Evolutionary conservation across 2,888 invertebrate species (phyloP).

Genomic region (Drosophila robusta): DNA sequence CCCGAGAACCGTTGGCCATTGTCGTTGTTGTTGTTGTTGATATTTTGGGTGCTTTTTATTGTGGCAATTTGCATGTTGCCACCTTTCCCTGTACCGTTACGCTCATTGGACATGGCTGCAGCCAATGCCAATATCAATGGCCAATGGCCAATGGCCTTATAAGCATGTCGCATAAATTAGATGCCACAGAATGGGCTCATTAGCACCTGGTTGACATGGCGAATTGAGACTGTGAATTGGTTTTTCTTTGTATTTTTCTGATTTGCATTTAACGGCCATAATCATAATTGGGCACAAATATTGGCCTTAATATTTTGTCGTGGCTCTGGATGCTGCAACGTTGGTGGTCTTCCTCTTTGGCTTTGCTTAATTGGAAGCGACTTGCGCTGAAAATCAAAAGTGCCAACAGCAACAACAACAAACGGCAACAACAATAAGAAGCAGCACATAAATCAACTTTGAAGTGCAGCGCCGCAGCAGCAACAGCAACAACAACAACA

Average conservation of each 20-base stretch:
- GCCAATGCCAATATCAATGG: neutral
- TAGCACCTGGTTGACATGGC: slow-evolving; percentile 58
- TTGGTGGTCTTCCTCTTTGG: slow-evolving; percentile 48
- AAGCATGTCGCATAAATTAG: slow-evolving; percentile 52
- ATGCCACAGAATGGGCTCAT: slow-evolving; percentile 60
- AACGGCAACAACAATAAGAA: slow-evolving; percentile 37
- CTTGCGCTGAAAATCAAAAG: slow-evolving; percentile 76
- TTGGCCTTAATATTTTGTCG: slow-evolving; percentile 38
- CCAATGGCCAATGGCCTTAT: slow-evolving; percentile 1
- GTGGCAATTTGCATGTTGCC: slow-evolving; percentile 73
- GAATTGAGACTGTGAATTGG: slow-evolving; percentile 8
- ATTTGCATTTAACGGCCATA: slow-evolving; percentile 74
- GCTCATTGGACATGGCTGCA: slow-evolving; percentile 41
- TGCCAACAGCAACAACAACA: slow-evolving; percentile 57
- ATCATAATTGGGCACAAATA: slow-evolving; percentile 48
- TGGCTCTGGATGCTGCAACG: slow-evolving; percentile 31
- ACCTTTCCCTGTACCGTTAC: slow-evolving; percentile 75
- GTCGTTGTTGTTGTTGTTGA: slow-evolving; percentile 17
- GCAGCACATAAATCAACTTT: slow-evolving; percentile 76
- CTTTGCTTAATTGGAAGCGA: slow-evolving; percentile 70
- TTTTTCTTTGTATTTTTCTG: slow-evolving; percentile 13
- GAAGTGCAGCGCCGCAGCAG: slow-evolving; percentile 68
- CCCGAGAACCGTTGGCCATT: slow-evolving; percentile 47
- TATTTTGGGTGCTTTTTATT: slow-evolving; percentile 44
- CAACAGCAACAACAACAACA: slow-evolving; percentile 10